phyloP scores from a whole-genome alignment of 2,888 invertebrate species.

The Diarsia mendica region DNA sequence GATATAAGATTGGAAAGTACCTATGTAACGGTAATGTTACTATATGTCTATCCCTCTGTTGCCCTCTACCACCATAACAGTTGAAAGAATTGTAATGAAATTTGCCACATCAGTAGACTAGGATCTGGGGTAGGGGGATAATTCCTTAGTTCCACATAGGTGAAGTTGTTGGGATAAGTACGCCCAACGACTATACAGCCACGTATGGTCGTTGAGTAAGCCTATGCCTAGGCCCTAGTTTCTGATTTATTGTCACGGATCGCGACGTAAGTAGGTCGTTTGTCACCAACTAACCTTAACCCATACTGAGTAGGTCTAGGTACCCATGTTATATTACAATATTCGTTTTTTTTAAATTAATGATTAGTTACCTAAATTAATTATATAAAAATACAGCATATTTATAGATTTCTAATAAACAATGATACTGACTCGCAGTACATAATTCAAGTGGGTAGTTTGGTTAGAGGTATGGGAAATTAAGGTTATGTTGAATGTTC shows the following conservation, averaged over 20 bases:
- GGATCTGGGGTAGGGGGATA: background rate
- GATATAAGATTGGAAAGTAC: too few species aligned
- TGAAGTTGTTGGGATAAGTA: background rate
- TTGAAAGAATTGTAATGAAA: background rate
- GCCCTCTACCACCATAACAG: background rate
- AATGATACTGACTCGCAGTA: conserved; percentile 9
- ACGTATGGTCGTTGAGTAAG: too few species aligned
- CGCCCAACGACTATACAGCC: too few species aligned
- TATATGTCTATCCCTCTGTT: background rate
- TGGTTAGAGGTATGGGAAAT: too few species aligned
- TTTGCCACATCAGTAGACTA: background rate
- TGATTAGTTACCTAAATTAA: too few species aligned
- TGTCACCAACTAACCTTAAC: conserved; percentile 15
- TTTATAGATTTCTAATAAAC: conserved; percentile 4
- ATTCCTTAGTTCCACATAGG: background rate
- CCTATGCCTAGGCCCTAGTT: background rate
- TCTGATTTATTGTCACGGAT: conserved; percentile 7
- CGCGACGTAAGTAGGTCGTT: background rate
- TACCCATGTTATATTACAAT: background rate
- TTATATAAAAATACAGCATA: background rate
- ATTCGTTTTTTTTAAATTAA: too few species aligned
- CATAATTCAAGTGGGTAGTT: background rate
- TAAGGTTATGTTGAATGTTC: too few species aligned
- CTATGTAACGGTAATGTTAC: too few species aligned
- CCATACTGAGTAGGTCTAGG: background rate